Conservation (phyloP, 92 coral and sea anemone genomes). For the Paramuricea clavata region DNA sequence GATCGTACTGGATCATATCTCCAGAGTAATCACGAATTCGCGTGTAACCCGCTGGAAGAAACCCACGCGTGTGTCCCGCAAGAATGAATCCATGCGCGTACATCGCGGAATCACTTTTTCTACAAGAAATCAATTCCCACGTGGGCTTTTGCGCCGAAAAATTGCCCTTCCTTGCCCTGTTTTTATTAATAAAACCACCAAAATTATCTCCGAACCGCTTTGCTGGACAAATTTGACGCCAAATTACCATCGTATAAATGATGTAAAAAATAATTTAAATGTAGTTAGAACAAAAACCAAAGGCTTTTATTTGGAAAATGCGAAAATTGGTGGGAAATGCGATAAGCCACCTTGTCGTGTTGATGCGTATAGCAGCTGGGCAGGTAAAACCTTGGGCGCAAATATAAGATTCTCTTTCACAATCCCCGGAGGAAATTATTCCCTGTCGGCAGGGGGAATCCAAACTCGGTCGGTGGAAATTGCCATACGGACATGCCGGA, state of each 20-base stretch:
- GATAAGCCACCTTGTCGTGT: constrained; percentile 39
- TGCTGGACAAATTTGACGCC: constrained; percentile 74
- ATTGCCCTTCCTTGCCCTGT: constrained; percentile 20
- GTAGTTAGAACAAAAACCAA: constrained; percentile 46
- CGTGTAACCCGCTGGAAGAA: too few relatives aligned
- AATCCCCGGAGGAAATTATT: not conserved
- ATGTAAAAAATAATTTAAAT: constrained; percentile 41
- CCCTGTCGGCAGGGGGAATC: not conserved
- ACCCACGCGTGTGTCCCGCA: too few relatives aligned
- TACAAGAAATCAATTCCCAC: not conserved
- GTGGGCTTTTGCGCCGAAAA: not conserved
- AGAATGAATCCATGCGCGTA: too few relatives aligned
- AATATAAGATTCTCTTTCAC: not conserved
- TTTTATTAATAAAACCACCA: not conserved
- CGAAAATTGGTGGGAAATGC: constrained; percentile 9
- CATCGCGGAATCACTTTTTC: not conserved
- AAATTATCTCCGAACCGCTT: constrained; percentile 35
- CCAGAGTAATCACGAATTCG: too few relatives aligned
- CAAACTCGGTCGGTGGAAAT: not conserved
- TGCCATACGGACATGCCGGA: not conserved
- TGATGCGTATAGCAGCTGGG: constrained; percentile 82
- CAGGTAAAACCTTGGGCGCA: constrained; percentile 38
- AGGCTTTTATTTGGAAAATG: constrained; percentile 47
- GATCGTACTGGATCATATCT: constrained; percentile 29
- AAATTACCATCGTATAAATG: constrained; percentile 40